A percentile compares a stretch with the other conserved stretches of the same genome.
phyloP scores from a whole-genome alignment of 2,113 vertebrate species.

The Gadus macrocephalus region DNA sequence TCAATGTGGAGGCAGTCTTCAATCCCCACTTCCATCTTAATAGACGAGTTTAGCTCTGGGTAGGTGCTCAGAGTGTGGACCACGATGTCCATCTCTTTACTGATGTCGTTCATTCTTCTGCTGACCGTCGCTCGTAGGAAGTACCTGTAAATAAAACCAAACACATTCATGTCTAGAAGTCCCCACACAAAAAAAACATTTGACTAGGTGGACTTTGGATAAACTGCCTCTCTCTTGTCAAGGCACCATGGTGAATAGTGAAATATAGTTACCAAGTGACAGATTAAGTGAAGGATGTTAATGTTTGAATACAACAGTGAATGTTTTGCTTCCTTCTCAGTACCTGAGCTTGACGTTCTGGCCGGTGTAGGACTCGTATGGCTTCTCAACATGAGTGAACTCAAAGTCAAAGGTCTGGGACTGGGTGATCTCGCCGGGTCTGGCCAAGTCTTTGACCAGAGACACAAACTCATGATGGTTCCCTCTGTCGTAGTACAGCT shows the following conservation, averaged over 20 bases:
- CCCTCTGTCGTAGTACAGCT: slow-evolving; percentile 95
- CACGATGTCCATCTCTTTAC: slow-evolving; percentile 95
- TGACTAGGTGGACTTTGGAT: not conserved
- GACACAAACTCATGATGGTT: slow-evolving; percentile 99
- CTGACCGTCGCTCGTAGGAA: slow-evolving; percentile 93
- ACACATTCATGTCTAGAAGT: not conserved
- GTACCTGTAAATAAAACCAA: slow-evolving; percentile 74
- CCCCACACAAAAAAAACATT: not conserved
- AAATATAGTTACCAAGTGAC: slow-evolving; percentile 24
- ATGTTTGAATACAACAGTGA: slow-evolving; percentile 18
- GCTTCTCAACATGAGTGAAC: slow-evolving; percentile 97
- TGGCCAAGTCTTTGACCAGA: slow-evolving; percentile 93
- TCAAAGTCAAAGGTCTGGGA: slow-evolving; percentile 97
- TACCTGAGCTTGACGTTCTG: slow-evolving; percentile 97
- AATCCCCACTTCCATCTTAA: slow-evolving; percentile 98
- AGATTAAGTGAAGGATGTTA: not conserved
- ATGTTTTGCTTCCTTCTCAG: slow-evolving; percentile 38
- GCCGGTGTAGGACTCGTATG: slow-evolving; percentile 95
- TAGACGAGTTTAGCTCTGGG: slow-evolving; percentile 95
- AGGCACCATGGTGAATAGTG: not conserved
- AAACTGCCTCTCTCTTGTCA: not conserved
- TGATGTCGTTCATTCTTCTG: slow-evolving; percentile 90
- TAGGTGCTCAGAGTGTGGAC: slow-evolving; percentile 94
- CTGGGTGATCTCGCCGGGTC: slow-evolving; percentile 91
- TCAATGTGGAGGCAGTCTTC: slow-evolving; percentile 99